Conservation (phyloP, 2,797 vertebrate species). For the Gadopsis marmoratus region DNA sequence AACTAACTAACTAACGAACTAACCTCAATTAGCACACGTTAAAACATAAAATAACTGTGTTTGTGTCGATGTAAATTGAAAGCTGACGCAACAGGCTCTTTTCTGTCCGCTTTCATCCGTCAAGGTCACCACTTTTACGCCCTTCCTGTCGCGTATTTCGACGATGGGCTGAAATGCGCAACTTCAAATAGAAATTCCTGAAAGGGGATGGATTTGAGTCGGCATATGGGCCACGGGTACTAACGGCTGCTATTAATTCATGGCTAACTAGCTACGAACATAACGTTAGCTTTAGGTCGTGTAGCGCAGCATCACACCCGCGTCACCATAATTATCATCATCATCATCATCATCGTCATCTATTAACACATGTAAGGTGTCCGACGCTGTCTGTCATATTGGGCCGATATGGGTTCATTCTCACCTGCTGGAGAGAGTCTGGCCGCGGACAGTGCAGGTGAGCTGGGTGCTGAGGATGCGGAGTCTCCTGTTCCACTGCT, state of each 20-base stretch:
- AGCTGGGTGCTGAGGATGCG: slow-evolving; percentile 36
- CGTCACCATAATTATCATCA: slow-evolving; percentile 2
- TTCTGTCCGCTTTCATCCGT: slow-evolving; percentile 43
- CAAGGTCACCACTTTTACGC: slow-evolving; percentile 70
- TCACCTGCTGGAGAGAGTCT: slow-evolving; percentile 69
- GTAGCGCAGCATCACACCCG: slow-evolving; percentile 45
- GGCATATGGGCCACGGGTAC: too few species aligned
- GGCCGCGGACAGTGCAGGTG: slow-evolving; percentile 16
- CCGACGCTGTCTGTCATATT: background rate
- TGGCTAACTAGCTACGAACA: slow-evolving; percentile 19
- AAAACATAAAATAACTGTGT: accelerated
- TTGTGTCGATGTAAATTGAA: background rate
- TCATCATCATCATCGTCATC: background rate
- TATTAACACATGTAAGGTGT: background rate
- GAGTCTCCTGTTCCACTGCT: slow-evolving; percentile 72
- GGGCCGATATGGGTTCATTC: background rate
- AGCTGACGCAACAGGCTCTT: slow-evolving; percentile 19
- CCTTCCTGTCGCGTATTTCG: slow-evolving; percentile 67
- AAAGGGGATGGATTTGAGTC: accelerated
- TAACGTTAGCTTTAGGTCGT: slow-evolving; percentile 22
- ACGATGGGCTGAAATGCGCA: slow-evolving; percentile 6
- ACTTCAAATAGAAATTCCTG: background rate
- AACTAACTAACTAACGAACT: background rate
- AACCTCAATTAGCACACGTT: background rate
- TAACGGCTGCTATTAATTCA: background rate